A percentile compares a stretch with the other conserved stretches of the same genome.
Evolutionary conservation across 2,888 invertebrate genomes (phyloP).

Genomic region (Drosophila limbata): DNA sequence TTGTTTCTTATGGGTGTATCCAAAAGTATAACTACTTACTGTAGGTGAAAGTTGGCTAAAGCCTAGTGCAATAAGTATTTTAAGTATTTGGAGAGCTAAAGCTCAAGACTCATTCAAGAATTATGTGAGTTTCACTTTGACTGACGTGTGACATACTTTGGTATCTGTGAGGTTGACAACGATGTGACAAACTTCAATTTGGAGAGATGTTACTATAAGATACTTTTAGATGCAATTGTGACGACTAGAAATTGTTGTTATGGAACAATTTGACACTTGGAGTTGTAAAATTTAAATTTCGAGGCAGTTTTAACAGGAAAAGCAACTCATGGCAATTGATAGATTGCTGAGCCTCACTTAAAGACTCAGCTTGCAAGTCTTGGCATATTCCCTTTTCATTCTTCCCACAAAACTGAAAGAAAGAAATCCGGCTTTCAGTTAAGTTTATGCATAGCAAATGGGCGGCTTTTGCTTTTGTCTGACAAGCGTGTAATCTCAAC

Average conservation of each 20-base stretch:
- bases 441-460: conserved; percentile 50
- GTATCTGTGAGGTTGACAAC: conserved; percentile 1
- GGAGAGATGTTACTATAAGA: conserved; percentile 5
- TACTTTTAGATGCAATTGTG: conserved; percentile 8
- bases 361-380: not conserved
- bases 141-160: conserved; percentile 49
- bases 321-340: not conserved
- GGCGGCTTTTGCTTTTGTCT: conserved; percentile 42
- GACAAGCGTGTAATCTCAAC: conserved; percentile 76
- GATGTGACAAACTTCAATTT: conserved; percentile 4
- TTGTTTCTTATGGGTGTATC: conserved; percentile 7
- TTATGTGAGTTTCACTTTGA: conserved; percentile 50
- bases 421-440: not conserved
- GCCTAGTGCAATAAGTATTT: conserved; percentile 36
- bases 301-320: not conserved
- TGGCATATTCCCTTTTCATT: not conserved
- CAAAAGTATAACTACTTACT: conserved; percentile 1
- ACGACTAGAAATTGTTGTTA: not conserved
- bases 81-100: conserved; percentile 22
- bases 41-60: conserved; percentile 48
- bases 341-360: not conserved
- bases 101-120: conserved; percentile 31
- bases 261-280: not conserved
- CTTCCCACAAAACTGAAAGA: not conserved
- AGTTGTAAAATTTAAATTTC: not conserved